A percentile compares a stretch with the other conserved stretches of the same genome.
Evolutionary conservation across 2,888 invertebrate genomes (phyloP).

Genomic region (Antheraea yamamai): DNA sequence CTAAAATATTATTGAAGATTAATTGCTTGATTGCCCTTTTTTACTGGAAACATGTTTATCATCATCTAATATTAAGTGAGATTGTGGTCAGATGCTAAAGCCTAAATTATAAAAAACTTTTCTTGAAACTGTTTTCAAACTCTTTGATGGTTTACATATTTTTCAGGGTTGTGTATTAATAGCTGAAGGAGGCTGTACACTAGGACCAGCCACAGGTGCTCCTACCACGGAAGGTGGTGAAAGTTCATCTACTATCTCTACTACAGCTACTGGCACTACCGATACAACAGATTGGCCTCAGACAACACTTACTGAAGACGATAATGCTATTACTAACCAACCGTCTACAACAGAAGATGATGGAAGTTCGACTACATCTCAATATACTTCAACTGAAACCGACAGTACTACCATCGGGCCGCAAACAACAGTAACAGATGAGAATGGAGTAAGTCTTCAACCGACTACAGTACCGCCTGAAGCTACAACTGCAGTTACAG

Average conservation of each 20-base stretch:
- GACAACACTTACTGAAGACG: neutral
- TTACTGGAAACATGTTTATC: too few species aligned
- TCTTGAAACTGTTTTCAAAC: too few species aligned
- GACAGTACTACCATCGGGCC: neutral
- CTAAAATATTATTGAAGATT: too few species aligned
- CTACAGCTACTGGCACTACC: neutral
- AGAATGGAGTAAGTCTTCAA: neutral
- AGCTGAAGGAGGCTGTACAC: conserved; percentile 39
- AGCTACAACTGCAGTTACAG: neutral
- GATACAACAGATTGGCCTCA: neutral
- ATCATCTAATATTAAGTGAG: too few species aligned
- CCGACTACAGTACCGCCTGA: neutral
- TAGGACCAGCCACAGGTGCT: conserved; percentile 13
- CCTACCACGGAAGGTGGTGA: neutral
- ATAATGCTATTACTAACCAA: neutral
- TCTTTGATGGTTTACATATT: too few species aligned
- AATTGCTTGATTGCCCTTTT: too few species aligned
- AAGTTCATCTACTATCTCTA: neutral
- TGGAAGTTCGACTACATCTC: neutral
- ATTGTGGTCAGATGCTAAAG: too few species aligned
- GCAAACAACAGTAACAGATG: neutral
- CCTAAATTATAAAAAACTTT: too few species aligned
- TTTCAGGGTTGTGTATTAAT: conserved; percentile 33
- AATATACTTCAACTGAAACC: neutral
- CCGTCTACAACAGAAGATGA: neutral